phyloP scores from a whole-genome alignment of 2,113 vertebrate genomes.

The Syngnathus scovelli region DNA sequence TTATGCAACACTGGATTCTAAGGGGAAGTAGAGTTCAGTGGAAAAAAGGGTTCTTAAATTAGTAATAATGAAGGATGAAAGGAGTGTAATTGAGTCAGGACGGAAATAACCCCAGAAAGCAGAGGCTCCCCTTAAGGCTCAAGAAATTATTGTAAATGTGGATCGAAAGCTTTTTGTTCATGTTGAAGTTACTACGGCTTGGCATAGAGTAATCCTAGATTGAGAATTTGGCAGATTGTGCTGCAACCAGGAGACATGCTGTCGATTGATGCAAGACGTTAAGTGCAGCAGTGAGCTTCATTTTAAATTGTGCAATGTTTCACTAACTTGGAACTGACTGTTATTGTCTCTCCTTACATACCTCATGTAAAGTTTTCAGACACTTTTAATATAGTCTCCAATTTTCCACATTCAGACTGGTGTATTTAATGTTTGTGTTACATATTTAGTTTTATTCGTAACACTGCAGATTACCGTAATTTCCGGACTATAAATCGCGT shows the following conservation, averaged over 20 bases:
- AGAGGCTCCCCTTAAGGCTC: neutral
- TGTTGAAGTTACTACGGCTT: neutral
- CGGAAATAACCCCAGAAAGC: neutral
- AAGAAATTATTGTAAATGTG: neutral
- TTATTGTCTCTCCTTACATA: too few relatives aligned
- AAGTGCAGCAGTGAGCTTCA: too few relatives aligned
- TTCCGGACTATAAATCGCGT: too few relatives aligned
- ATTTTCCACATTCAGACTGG: too few relatives aligned
- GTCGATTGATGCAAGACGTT: too few relatives aligned
- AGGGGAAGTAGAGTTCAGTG: neutral
- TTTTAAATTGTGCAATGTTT: too few relatives aligned
- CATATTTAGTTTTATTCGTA: too few relatives aligned
- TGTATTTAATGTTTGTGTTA: too few relatives aligned
- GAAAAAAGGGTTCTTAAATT: neutral
- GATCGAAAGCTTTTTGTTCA: neutral
- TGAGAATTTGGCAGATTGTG: neutral
- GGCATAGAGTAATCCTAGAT: neutral
- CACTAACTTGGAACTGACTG: too few relatives aligned
- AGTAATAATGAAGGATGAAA: neutral
- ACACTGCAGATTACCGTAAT: too few relatives aligned
- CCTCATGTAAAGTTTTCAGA: too few relatives aligned
- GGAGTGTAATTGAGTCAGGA: conserved; percentile 4
- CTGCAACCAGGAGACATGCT: neutral
- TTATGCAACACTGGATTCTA: conserved; percentile 5
- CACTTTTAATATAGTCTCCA: too few relatives aligned